These are phyloP conservation scores for Grallaria varia DNA, from an alignment of 2,113 vertebrate species.

Conservation along the genomic window DNA sequence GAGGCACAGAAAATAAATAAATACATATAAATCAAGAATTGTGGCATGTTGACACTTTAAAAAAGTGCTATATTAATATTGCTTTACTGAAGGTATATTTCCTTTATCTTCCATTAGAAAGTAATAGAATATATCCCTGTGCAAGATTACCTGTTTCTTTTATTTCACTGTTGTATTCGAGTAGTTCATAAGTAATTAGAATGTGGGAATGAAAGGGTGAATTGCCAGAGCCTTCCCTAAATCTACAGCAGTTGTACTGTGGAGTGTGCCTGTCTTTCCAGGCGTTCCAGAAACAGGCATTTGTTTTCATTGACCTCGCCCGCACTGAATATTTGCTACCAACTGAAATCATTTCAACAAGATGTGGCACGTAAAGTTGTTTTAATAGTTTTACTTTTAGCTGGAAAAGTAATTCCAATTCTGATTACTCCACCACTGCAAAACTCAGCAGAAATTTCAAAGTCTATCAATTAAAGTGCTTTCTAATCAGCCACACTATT, in stretches of 20 bases:
- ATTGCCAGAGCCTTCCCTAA: background rate
- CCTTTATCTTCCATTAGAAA: background rate
- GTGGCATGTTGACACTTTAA: background rate
- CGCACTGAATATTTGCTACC: slow-evolving; percentile 9
- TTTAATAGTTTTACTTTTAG: slow-evolving; percentile 45
- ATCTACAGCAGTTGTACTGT: background rate
- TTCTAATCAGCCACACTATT: slow-evolving; percentile 69
- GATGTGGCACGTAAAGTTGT: background rate
- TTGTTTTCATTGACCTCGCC: slow-evolving; percentile 40
- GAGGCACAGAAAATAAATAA: background rate
- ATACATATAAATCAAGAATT: background rate
- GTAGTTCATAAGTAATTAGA: background rate
- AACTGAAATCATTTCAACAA: slow-evolving; percentile 41
- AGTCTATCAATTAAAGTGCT: slow-evolving; percentile 67
- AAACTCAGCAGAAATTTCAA: slow-evolving; percentile 68
- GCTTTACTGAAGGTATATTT: background rate
- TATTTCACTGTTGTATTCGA: background rate
- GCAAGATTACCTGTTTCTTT: background rate
- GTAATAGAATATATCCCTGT: background rate
- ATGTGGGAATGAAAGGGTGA: background rate
- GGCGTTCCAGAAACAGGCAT: background rate
- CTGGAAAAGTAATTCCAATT: slow-evolving; percentile 55
- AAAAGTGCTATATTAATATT: background rate
- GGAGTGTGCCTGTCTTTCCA: background rate
- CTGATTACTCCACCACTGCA: slow-evolving; percentile 20